Base-by-base conservation (phyloP, 1,140 invertebrate species). In the Halesus radiatus region DNA sequence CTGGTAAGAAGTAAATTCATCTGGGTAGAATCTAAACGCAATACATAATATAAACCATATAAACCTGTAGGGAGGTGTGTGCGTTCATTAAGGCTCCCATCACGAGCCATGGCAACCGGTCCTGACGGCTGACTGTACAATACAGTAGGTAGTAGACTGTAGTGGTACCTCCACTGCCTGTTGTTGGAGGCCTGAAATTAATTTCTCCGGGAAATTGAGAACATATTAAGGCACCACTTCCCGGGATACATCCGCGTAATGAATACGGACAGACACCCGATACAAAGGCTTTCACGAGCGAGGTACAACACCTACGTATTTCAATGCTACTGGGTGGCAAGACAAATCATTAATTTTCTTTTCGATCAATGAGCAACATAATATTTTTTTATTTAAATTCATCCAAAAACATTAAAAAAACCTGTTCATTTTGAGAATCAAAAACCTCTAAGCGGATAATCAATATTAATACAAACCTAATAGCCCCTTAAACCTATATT, bases 251-350 rank as follows among this genome's bases (percentile, higher is more conserved):
- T 32, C 26, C 22, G 22, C 16, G 22, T 66, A 29, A 66, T 66
- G 62, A 29, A 29, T 66, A 66, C 62, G 62, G 62, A 66, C 62
- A 66, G 62, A 66, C 62, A 66, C 29, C 62, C 62, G 62, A 66
- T 66, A 22, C 62, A 66, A 66, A 66, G 62, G 22, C 62, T 66
- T 66, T 66, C 62, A 66, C 37, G 15, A 60, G 56, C 62, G 16
- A 66, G 23, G 23, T 16, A 32, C 26, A 66, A 29, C 22, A 66
- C 26, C 26, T 26, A 66, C 23, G 29, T 66, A 29, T 66, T 23
- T 26, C 60, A 15, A 3, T n/a, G 16, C 22, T 37, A 32, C 29
- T 3, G 29, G 62, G 29, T 29, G 26, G 22, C 23, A n/a, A 29
- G 10, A 32, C 10, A 32, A 66, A 45, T 13, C 10, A 45, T 45